Conservation (phyloP, 2,113 vertebrate species). For the Cichladusa arquata region DNA sequence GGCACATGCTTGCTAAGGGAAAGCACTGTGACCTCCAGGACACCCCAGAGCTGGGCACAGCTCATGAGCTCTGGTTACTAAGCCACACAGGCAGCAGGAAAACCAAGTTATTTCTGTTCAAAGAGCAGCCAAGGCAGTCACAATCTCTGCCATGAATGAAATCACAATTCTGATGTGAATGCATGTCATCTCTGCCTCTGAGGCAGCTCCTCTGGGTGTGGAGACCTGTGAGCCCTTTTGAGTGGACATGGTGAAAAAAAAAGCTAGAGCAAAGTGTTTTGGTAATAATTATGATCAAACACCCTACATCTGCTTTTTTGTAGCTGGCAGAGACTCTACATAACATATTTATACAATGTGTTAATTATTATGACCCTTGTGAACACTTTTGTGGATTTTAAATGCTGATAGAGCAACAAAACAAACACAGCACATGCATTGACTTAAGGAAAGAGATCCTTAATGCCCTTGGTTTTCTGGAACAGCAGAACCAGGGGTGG, state of each 20-base stretch:
- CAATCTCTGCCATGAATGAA: background rate
- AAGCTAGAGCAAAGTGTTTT: background rate
- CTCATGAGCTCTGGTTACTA: background rate
- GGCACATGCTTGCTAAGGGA: rapidly evolving
- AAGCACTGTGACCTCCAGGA: rapidly evolving
- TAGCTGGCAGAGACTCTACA: background rate
- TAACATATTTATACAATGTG: background rate
- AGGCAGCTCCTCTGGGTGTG: background rate
- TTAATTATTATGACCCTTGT: background rate
- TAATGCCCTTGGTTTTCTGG: background rate
- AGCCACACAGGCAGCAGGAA: background rate
- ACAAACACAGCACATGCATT: background rate
- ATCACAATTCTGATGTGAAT: background rate
- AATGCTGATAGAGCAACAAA: background rate
- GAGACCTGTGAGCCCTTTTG: background rate
- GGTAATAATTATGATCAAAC: background rate
- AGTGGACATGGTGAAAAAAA: background rate
- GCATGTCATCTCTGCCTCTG: background rate
- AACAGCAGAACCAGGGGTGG: background rate
- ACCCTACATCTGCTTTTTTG: background rate
- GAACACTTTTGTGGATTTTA: background rate
- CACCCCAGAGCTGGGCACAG: background rate
- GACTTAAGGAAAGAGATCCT: background rate
- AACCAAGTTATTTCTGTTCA: background rate
- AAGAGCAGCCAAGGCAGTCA: background rate